phyloP scores from a whole-genome alignment of 2,888 invertebrate genomes.

The Liposcelis brunnea region DNA sequence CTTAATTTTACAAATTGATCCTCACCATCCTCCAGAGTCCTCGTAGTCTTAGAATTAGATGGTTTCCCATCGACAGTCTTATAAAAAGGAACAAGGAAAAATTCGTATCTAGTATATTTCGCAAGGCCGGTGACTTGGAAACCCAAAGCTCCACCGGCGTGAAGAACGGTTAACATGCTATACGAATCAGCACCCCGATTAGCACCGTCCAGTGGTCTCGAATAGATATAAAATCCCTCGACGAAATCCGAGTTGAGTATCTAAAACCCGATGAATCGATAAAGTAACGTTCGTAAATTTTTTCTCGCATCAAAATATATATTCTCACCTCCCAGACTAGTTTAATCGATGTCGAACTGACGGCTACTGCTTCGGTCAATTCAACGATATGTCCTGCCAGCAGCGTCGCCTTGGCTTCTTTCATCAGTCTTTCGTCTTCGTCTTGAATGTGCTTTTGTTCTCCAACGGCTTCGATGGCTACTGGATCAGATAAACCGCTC shows the following conservation, averaged over 20 bases:
- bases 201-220: conserved; percentile 43
- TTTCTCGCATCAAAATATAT: conserved; percentile 1
- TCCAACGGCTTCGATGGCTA: conserved; percentile 9
- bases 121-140: conserved; percentile 62
- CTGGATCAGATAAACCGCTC: conserved; percentile 14
- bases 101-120: conserved; percentile 78
- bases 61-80: conserved; percentile 76
- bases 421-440: conserved; percentile 37
- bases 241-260: conserved; percentile 59
- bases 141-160: conserved; percentile 61
- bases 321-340: conserved; percentile 65
- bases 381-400: conserved; percentile 62
- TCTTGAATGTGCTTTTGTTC: conserved; percentile 10
- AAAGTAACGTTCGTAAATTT: background rate
- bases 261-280: conserved; percentile 21
- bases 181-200: conserved; percentile 36
- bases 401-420: conserved; percentile 53
- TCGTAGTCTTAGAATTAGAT: conserved; percentile 63
- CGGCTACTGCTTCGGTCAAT: conserved; percentile 62
- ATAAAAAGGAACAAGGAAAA: conserved; percentile 83
- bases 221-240: conserved; percentile 71
- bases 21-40: conserved; percentile 77
- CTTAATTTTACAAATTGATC: too few species aligned
- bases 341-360: conserved; percentile 71
- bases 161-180: conserved; percentile 62